Percentiles rank a stretch among this genome's conserved stretches.
These are phyloP conservation scores for Deroptyus accipitrinus DNA, from an alignment of 2,113 vertebrate genomes.

Conservation along the genomic window DNA sequence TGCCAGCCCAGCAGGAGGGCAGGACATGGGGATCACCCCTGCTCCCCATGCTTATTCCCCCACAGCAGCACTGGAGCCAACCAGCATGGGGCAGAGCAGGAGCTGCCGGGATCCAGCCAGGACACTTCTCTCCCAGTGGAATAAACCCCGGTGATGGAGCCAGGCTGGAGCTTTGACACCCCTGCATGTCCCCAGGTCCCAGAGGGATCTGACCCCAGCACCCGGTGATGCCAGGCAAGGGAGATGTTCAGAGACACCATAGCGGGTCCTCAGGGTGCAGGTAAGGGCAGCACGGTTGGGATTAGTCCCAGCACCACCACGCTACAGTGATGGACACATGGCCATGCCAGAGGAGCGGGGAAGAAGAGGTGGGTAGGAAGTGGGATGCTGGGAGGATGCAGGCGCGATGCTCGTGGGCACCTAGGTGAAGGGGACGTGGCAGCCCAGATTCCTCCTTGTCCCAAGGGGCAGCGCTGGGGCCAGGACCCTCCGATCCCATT, in stretches of 20 bases:
- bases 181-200: background rate
- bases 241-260: constrained; percentile 58
- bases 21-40: background rate
- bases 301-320: rapidly evolving
- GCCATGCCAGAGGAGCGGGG: rapidly evolving
- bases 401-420: background rate
- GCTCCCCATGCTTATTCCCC: rapidly evolving
- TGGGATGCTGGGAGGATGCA: background rate
- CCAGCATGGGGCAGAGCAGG: rapidly evolving
- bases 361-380: rapidly evolving
- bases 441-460: background rate
- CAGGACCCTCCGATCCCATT: background rate
- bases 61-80: background rate
- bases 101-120: background rate
- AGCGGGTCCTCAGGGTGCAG: constrained; percentile 60
- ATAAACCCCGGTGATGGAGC: background rate
- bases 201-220: background rate
- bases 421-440: background rate
- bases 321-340: background rate
- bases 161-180: background rate
- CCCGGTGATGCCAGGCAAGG: background rate
- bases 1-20: background rate
- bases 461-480: too few species aligned
- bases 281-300: background rate
- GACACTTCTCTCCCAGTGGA: background rate